Base-by-base conservation (phyloP, 2,797 vertebrate species). In the Danio albolineatus region DNA sequence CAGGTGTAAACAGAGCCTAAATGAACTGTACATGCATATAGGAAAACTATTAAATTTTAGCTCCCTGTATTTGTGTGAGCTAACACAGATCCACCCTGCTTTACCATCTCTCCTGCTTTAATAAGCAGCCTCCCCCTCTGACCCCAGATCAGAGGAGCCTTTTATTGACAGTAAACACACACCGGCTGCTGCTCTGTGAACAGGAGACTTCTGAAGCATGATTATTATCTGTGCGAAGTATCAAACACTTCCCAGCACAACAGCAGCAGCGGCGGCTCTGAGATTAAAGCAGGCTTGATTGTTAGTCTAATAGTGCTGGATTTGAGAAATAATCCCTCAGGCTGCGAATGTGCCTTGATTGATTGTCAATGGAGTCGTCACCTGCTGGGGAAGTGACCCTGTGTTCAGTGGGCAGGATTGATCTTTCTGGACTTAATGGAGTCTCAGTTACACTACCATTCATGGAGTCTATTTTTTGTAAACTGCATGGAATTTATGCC, bases 201-300 rank as follows among this genome's bases (percentile, higher is more conserved):
- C 61, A 62, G 74, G 69, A 66, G n/a, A 14, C 17, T 65, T 65
- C 66, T 49, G 7, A 74, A 13, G 59, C 41, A 80, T 56, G 78
- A 75, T 70, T 62, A 75, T 28, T 61, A 71, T 73, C 49, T 56
- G 28, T 61, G 54, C 19, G 16, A 69, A 51, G 62, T 49, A 43
- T 60, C 70, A 64, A 66, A 87, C 88, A 85, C 91, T 91, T 86
- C 84, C 82, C 86, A 64, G 28, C n/a, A n/a, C n/a, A n/a, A n/a
- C n/a, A n/a, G n/a, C n/a, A n/a, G n/a, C 79, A 80, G 83, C 86
- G 86, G 89, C 87, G 84, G 84, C 83, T 88, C 87, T 80, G 43
- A 79, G 87, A 88, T 85, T 87, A 92, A 89, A 92, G 88, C 78
- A 80, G 85, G 83, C 90, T 91, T 91, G 92, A 90, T 92, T 92